Evolutionary conservation across 2,113 vertebrate genomes (phyloP).

Genomic region (Triplophysa rosa): DNA sequence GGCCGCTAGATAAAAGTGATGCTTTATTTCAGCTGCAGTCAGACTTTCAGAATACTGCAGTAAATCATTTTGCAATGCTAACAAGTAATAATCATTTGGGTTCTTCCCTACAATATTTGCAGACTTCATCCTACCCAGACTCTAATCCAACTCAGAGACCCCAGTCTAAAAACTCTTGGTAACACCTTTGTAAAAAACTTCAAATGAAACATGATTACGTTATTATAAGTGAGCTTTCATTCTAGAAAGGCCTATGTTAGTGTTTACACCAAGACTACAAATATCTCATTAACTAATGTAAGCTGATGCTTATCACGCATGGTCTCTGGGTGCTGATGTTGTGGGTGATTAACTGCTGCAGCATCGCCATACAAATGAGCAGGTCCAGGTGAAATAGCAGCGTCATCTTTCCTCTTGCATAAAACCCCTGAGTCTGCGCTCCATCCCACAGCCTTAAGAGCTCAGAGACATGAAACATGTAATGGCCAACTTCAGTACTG

Average conservation of each 20-base stretch:
- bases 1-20: background rate
- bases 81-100: too few species aligned
- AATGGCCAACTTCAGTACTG: background rate
- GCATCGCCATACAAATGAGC: background rate
- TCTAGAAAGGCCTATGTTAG: too few species aligned
- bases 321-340: background rate
- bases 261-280: background rate
- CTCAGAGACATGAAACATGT: background rate
- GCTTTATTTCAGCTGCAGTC: background rate
- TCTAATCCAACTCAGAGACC: background rate
- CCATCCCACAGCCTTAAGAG: background rate
- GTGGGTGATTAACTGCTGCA: background rate
- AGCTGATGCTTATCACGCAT: background rate
- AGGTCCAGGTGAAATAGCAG: background rate
- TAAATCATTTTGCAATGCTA: too few species aligned
- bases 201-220: too few species aligned
- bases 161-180: background rate
- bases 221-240: too few species aligned
- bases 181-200: background rate
- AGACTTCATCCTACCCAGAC: background rate
- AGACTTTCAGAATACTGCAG: background rate
- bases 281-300: background rate
- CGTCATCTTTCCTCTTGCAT: background rate
- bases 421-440: background rate
- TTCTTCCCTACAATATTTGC: background rate